These are phyloP conservation scores for Lontra canadensis DNA, from an alignment of 2,113 vertebrate genomes.

Conservation along the genomic window DNA sequence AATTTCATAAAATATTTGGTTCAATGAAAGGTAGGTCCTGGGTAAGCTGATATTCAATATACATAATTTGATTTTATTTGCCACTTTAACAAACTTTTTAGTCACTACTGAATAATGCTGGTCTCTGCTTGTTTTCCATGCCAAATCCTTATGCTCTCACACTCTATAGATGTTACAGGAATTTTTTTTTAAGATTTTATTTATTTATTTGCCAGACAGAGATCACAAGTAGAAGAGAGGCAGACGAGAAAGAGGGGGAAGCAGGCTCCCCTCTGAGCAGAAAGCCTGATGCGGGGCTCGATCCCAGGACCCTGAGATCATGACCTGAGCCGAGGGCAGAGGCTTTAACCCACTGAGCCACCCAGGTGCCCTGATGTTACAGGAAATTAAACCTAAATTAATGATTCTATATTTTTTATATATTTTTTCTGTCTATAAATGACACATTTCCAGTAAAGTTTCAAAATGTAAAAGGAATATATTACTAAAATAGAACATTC, in stretches of 20 bases:
- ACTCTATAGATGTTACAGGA: background rate
- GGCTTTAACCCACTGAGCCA: too few relatives aligned
- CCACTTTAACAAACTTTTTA: background rate
- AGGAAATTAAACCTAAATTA: too few relatives aligned
- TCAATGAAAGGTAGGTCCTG: background rate
- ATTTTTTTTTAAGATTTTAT: background rate
- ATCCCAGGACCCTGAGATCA: too few relatives aligned
- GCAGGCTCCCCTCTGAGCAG: too few relatives aligned
- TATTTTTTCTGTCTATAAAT: background rate
- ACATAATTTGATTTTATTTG: background rate
- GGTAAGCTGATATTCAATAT: background rate
- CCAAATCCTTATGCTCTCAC: background rate
- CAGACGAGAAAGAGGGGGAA: too few relatives aligned
- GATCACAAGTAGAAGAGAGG: too few relatives aligned
- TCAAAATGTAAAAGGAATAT: background rate
- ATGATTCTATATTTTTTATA: background rate
- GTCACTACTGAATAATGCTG: background rate
- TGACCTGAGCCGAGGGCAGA: too few relatives aligned
- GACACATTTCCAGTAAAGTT: background rate
- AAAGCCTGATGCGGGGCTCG: too few relatives aligned
- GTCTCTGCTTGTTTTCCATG: background rate
- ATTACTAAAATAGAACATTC: background rate
- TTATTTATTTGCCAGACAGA: too few relatives aligned
- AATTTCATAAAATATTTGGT: background rate
- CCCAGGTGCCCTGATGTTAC: background rate